A percentile compares a stretch with the other conserved stretches of the same genome.
Evolutionary conservation across 1,140 invertebrate species (phyloP).

Genomic region (Drosophila prosaltans): DNA sequence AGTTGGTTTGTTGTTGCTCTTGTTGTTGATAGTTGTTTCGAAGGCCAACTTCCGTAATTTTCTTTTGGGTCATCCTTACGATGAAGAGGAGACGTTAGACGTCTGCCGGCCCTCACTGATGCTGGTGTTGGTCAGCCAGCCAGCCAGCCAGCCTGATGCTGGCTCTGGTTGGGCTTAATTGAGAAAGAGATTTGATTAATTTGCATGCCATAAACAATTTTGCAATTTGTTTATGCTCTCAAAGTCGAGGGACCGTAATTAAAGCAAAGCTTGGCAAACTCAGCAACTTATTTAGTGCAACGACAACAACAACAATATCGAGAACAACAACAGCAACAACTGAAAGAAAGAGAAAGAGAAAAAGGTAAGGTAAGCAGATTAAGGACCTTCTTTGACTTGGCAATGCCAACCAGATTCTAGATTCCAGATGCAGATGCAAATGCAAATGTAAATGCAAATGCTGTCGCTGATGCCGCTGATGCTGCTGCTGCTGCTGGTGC

Average conservation of each 20-base stretch:
- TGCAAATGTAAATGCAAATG: conserved; percentile 39
- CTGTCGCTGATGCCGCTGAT: conserved; percentile 6
- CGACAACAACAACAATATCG: conserved; percentile 18
- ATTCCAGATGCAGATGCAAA: conserved; percentile 31
- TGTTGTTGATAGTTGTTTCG: not conserved
- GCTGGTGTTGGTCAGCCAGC: conserved; percentile 6
- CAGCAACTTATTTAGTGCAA: conserved; percentile 43
- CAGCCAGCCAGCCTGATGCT: no score
- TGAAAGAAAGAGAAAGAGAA: conserved; percentile 14
- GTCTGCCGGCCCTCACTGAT: not conserved
- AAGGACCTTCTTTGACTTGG: conserved; percentile 74
- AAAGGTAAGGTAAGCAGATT: conserved; percentile 73
- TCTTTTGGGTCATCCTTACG: not conserved
- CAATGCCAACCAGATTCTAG: conserved; percentile 46
- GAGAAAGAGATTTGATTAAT: conserved; percentile 78
- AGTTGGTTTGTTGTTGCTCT: not conserved
- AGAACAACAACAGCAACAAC: not conserved
- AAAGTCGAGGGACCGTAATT: conserved; percentile 67
- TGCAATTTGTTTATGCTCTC: conserved; percentile 79
- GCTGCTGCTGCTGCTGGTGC: conserved; percentile 12
- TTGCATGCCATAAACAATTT: conserved; percentile 78
- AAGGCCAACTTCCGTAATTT: not conserved
- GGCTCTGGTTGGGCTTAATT: conserved; percentile 52
- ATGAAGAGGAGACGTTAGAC: not conserved
- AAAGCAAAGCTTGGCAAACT: conserved; percentile 71